A percentile compares a stretch with the other conserved stretches of the same genome.
Evolutionary conservation across 53 echinoderm and acorn worm species (phyloP).

Genomic region (Astropecten irregularis): DNA sequence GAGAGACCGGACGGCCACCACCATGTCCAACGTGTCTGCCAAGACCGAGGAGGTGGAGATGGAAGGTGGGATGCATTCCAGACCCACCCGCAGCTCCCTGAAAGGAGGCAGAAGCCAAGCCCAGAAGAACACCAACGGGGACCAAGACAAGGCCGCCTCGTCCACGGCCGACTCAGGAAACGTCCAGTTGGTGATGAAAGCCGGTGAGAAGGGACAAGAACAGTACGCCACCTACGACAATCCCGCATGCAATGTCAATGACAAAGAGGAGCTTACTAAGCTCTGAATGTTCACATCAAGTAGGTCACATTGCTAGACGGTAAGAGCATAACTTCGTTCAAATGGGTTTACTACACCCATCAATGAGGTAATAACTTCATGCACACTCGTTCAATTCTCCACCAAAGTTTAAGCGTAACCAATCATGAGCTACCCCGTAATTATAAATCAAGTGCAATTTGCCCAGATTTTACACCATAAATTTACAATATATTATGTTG

Average conservation of each 20-base stretch:
- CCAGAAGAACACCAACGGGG: not conserved
- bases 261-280: conserved; percentile 32
- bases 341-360: too few relatives aligned
- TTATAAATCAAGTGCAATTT: too few relatives aligned
- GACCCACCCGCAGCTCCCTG: conserved; percentile 17
- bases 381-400: too few relatives aligned
- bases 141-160: not conserved
- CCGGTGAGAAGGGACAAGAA: conserved; percentile 1
- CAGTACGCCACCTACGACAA: conserved; percentile 29
- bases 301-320: not conserved
- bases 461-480: too few relatives aligned
- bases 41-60: conserved; percentile 14
- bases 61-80: not conserved
- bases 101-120: conserved; percentile 19
- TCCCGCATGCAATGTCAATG: not conserved
- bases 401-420: too few relatives aligned
- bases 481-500: too few relatives aligned
- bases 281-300: too few relatives aligned
- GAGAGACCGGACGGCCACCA: conserved; percentile 19
- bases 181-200: conserved; percentile 27
- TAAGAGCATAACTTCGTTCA: too few relatives aligned
- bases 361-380: too few relatives aligned
- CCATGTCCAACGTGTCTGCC: conserved; percentile 19
- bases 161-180: not conserved
- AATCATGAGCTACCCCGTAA: too few relatives aligned